Evolutionary conservation across 2,888 invertebrate species (phyloP).

Genomic region (Nephrocerus scutellatus): DNA sequence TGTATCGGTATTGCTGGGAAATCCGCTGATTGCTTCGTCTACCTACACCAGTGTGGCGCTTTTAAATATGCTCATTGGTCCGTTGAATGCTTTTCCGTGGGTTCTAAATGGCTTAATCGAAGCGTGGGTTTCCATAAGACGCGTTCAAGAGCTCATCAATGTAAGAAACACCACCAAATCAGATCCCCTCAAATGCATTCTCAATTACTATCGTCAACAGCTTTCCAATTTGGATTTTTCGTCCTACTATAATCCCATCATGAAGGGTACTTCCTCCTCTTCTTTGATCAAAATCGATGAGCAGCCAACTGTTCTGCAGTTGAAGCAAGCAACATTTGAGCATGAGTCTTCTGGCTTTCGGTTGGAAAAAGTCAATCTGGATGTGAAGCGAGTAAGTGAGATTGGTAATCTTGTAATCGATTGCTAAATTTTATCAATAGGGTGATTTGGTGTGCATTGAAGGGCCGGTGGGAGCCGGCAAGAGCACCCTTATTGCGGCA

Average conservation of each 20-base stretch:
- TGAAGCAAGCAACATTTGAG: constrained; percentile 57
- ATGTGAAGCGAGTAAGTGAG: constrained; percentile 39
- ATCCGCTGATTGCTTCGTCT: constrained; percentile 71
- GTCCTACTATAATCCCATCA: constrained; percentile 42
- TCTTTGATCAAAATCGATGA: constrained; percentile 44
- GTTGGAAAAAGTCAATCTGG: constrained; percentile 41
- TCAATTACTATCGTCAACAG: constrained; percentile 19
- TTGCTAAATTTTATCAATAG: constrained; percentile 36
- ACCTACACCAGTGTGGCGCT: constrained; percentile 93
- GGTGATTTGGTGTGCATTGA: constrained; percentile 79
- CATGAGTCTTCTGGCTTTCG: constrained; percentile 30
- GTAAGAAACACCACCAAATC: constrained; percentile 48
- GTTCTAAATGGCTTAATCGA: constrained; percentile 93
- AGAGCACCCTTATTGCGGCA: constrained; percentile 77
- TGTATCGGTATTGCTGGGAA: constrained; percentile 68
- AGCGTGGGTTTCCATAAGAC: constrained; percentile 87
- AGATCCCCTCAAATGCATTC: neutral
- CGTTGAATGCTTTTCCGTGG: constrained; percentile 97
- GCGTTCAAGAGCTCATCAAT: constrained; percentile 75
- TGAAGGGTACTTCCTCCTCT: constrained; percentile 24
- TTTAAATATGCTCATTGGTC: constrained; percentile 91
- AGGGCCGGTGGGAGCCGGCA: constrained; percentile 87
- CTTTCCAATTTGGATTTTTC: constrained; percentile 42
- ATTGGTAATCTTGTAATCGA: neutral
- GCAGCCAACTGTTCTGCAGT: constrained; percentile 52